Evolutionary conservation across 2,113 vertebrate genomes (phyloP).

Genomic region (Hirundichthys speculiger): DNA sequence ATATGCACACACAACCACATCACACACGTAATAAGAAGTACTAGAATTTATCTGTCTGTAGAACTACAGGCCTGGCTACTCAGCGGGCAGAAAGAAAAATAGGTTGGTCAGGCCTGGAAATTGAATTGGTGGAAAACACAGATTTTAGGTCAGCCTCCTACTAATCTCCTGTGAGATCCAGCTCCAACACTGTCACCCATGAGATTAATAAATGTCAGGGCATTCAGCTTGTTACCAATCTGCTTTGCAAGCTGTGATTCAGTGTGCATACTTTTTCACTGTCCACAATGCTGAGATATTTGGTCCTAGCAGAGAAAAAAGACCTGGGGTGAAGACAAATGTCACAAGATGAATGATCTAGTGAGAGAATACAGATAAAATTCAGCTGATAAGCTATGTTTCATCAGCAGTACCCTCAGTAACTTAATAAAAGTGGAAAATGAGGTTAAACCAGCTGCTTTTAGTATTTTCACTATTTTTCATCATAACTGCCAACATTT

Average conservation of each 20-base stretch:
- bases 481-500: not conserved
- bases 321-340: no score
- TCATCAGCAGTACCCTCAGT: no score
- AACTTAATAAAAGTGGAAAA: no score
- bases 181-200: constrained; percentile 16
- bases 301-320: not conserved
- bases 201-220: constrained; percentile 27
- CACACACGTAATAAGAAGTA: constrained; percentile 44
- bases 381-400: not conserved
- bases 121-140: constrained; percentile 13
- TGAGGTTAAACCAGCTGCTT: not conserved
- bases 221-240: constrained; percentile 17
- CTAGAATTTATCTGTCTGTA: constrained; percentile 34
- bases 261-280: constrained; percentile 4
- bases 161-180: constrained; percentile 17
- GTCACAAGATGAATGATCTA: not conserved
- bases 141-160: constrained; percentile 27
- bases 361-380: not conserved
- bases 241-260: constrained; percentile 7
- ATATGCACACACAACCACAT: constrained; percentile 59
- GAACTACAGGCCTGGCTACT: constrained; percentile 7
- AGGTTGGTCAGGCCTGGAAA: constrained; percentile 30
- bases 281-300: not conserved
- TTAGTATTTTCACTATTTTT: not conserved
- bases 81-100: constrained; percentile 33